Conservation (phyloP, 2,888 invertebrate species). For the Yponomeuta malinellus region DNA sequence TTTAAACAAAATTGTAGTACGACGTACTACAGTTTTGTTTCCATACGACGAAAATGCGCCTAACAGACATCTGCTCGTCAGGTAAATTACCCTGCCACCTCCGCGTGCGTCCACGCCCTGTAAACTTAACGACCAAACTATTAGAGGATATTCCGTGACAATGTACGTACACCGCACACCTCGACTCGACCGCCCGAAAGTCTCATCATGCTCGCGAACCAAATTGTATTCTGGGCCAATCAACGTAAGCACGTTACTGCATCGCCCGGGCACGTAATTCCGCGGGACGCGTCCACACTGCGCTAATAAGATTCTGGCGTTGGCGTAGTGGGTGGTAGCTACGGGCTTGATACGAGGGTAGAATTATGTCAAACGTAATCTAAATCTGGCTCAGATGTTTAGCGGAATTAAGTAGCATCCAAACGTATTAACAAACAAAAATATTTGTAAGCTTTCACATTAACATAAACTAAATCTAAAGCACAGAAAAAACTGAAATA, state of each 20-base stretch:
- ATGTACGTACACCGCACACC: not conserved
- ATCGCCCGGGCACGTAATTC: not conserved
- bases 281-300: not conserved
- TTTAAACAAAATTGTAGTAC: too few relatives aligned
- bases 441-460: too few relatives aligned
- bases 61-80: too few relatives aligned
- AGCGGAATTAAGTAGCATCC: too few relatives aligned
- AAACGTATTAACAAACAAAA: too few relatives aligned
- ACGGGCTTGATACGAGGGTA: not conserved
- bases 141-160: not conserved
- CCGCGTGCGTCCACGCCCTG: not conserved
- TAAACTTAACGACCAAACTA: not conserved
- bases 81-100: not conserved
- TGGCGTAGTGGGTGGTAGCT: not conserved
- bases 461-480: too few relatives aligned
- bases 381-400: too few relatives aligned
- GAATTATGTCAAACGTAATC: too few relatives aligned
- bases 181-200: not conserved
- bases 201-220: not conserved
- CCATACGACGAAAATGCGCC: too few relatives aligned
- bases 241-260: not conserved
- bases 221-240: not conserved
- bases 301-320: not conserved
- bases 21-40: too few relatives aligned
- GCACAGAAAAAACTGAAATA: too few relatives aligned